Conservation (phyloP, 2,113 vertebrate species). For the Gavialis gangeticus region DNA sequence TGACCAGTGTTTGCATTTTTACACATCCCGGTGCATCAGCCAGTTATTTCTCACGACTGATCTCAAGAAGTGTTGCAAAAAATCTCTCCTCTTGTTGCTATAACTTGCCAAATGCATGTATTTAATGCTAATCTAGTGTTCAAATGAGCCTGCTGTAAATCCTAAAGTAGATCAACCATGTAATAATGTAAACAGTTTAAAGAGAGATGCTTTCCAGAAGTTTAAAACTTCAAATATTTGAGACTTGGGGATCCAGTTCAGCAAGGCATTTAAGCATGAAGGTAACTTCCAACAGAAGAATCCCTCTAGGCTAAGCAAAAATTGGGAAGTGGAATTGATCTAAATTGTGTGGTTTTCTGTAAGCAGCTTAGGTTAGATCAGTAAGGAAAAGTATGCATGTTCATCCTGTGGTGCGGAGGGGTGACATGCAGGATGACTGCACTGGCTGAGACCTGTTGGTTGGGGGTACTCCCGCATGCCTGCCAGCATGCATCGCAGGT, state of each 20-base stretch:
- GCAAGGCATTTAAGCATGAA: not conserved
- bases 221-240: not conserved
- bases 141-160: constrained; percentile 5
- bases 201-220: not conserved
- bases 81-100: not conserved
- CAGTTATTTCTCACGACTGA: not conserved
- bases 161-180: not conserved
- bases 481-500: no score
- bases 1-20: not conserved
- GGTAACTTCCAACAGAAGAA: not conserved
- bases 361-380: no score
- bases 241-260: not conserved
- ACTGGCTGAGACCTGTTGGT: no score
- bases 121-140: constrained; percentile 1
- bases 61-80: not conserved
- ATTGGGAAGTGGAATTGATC: not conserved
- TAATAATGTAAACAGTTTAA: not conserved
- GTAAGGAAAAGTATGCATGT: no score
- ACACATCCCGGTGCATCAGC: not conserved
- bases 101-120: not conserved
- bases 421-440: no score
- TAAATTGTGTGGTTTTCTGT: no score
- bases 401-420: no score
- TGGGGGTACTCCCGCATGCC: no score
- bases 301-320: not conserved